Evolutionary conservation across 2,888 invertebrate species (phyloP), one percentile per base, ranked within the genome.

Genomic region (Ecdyonurus torrentis): DNA sequence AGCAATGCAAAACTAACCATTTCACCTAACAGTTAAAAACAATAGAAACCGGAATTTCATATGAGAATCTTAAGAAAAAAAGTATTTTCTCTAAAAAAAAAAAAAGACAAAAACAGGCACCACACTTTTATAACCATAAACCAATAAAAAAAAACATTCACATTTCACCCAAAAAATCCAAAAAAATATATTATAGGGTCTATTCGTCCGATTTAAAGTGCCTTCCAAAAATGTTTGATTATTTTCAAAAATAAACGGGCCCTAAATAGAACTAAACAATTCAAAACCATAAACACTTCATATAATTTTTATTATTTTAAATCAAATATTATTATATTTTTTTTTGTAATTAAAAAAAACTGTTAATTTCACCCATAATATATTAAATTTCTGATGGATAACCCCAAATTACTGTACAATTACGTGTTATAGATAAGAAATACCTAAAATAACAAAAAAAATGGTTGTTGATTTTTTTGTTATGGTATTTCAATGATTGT

Each of bases 181-280:
- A 85, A 86, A 85, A n/a, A n/a, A n/a, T n/a, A n/a, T n/a, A n/a
- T n/a, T n/a, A n/a, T n/a, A 87, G 89, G 89, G 89, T 89, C 89
- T 85, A 83, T 84, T 87, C 89, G 90, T 90, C 90, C 89, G 89
- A 86, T 86, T 86, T 85, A 84, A 90, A 89, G 90, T 90, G 90
- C 90, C 90, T 90, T 90, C 63, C 90, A 87, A 83, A 77, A 76
- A 79, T 84, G 83, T 87, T 87, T 85, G 67, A 68, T 82, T 85
- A 89, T 89, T 89, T 86, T 87, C 86, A 81, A 83, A 84, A 83
- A 81, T 83, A 82, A 82, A 79, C 79, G 85, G 89, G 88, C 89
- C 89, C 89, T 86, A 85, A 86, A 89, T 89, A 90, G 89, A 79
- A 86, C 86, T 80, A 80, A 77, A 78, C 60, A 65, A 77, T 82